A percentile compares a stretch with the other conserved stretches of the same genome.
Evolutionary conservation across 1,140 invertebrate genomes (phyloP).

Genomic region (Plectrocnemia conspersa): DNA sequence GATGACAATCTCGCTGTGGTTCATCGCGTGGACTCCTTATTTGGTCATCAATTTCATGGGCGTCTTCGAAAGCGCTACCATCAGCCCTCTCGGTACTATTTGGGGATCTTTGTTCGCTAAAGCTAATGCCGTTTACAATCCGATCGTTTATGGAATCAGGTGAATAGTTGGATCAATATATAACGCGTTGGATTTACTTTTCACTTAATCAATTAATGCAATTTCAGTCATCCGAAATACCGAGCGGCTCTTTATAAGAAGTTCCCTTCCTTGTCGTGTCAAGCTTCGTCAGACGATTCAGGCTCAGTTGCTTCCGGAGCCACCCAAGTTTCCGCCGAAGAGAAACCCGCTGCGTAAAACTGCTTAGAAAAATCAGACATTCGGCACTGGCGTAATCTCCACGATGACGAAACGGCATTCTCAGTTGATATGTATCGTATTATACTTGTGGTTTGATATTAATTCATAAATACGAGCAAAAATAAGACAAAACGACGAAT

Average conservation of each 20-base stretch:
- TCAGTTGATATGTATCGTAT: not conserved
- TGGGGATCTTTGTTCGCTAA: slow-evolving; percentile 78
- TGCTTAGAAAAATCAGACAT: not conserved
- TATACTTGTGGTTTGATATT: slow-evolving; percentile 2
- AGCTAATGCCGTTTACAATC: slow-evolving; percentile 74
- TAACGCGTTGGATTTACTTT: not conserved
- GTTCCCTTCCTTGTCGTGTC: slow-evolving; percentile 57
- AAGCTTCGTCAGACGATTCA: slow-evolving; percentile 50
- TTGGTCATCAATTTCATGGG: slow-evolving; percentile 73
- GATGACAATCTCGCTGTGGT: slow-evolving; percentile 77
- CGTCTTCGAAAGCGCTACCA: slow-evolving; percentile 61
- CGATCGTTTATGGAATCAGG: slow-evolving; percentile 76
- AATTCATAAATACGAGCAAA: too few species aligned
- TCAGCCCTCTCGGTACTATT: slow-evolving; percentile 69
- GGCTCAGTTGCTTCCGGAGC: slow-evolving; percentile 54
- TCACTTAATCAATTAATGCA: not conserved
- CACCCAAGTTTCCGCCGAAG: slow-evolving; percentile 52
- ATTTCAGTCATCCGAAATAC: slow-evolving; percentile 63
- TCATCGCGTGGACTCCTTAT: slow-evolving; percentile 83
- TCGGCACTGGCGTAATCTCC: not conserved
- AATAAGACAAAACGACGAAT: slow-evolving; percentile 15
- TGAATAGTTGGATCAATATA: too few species aligned
- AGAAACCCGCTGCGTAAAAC: slow-evolving; percentile 56
- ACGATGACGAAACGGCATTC: not conserved
- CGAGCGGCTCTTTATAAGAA: slow-evolving; percentile 59